Conservation (phyloP, 1,140 invertebrate genomes). For the Manduca sexta region DNA sequence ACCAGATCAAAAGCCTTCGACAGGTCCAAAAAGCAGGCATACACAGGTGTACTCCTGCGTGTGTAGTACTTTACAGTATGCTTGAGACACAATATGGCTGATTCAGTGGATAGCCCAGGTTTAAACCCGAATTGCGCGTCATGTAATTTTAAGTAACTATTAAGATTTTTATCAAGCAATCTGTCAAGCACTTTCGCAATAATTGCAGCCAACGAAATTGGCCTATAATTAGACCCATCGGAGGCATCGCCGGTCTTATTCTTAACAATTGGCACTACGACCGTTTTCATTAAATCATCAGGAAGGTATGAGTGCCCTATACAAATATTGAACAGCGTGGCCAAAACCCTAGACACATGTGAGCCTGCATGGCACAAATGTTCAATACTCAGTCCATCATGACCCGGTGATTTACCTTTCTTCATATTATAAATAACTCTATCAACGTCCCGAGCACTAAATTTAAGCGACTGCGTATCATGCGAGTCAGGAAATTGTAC, state of each 20-base stretch:
- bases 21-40: neutral
- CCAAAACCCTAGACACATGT: neutral
- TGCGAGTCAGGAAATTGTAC: too few species aligned
- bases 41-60: neutral
- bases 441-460: neutral
- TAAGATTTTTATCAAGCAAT: neutral
- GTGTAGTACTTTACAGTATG: conserved; percentile 2
- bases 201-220: neutral
- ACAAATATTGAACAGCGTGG: neutral
- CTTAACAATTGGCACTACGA: neutral
- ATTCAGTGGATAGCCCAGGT: conserved; percentile 1
- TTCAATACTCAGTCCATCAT: neutral
- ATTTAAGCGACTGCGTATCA: neutral
- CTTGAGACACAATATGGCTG: neutral
- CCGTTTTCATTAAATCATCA: neutral
- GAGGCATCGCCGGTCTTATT: neutral
- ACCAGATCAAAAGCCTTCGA: conserved; percentile 3
- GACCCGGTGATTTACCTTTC: neutral
- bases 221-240: neutral
- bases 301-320: neutral
- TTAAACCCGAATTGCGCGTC: neutral
- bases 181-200: neutral
- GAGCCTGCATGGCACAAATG: neutral
- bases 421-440: neutral
- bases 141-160: neutral